Conservation (phyloP, 2,113 vertebrate species). For the Mormoops blainvillei region DNA sequence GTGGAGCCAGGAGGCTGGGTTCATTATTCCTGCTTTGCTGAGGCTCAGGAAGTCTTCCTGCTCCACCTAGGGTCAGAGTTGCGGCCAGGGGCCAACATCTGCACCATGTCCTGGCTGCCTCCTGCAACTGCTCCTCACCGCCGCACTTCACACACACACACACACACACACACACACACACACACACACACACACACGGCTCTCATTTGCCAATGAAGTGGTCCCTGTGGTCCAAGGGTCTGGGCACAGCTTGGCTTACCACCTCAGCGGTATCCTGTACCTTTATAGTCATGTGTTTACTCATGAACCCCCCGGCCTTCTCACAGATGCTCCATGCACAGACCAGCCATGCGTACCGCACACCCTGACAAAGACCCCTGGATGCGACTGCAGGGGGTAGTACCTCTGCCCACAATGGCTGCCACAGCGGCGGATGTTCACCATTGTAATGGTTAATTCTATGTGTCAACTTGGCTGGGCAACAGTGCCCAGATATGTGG, state of each 20-base stretch:
- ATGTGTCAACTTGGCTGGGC: background rate
- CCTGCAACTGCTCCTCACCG: accelerated
- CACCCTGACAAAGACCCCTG: accelerated
- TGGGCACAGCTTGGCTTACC: background rate
- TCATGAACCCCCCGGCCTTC: background rate
- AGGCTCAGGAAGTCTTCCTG: no score
- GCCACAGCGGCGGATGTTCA: accelerated
- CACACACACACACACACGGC: no score
- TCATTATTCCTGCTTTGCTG: background rate
- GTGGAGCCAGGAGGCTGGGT: accelerated
- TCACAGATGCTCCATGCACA: accelerated
- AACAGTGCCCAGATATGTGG: background rate
- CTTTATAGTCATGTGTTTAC: background rate
- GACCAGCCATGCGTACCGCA: accelerated
- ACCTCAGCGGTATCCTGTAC: background rate
- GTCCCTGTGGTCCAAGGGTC: background rate
- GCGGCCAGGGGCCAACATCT: background rate
- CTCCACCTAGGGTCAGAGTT: accelerated
- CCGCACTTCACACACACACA: background rate
- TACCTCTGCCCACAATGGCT: background rate
- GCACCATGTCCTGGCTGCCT: background rate
- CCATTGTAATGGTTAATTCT: accelerated
- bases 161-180: no score
- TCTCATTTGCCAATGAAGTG: background rate
- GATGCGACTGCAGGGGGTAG: background rate